Conservation (phyloP, 2,113 vertebrate species). For the Scophthalmus maximus region DNA sequence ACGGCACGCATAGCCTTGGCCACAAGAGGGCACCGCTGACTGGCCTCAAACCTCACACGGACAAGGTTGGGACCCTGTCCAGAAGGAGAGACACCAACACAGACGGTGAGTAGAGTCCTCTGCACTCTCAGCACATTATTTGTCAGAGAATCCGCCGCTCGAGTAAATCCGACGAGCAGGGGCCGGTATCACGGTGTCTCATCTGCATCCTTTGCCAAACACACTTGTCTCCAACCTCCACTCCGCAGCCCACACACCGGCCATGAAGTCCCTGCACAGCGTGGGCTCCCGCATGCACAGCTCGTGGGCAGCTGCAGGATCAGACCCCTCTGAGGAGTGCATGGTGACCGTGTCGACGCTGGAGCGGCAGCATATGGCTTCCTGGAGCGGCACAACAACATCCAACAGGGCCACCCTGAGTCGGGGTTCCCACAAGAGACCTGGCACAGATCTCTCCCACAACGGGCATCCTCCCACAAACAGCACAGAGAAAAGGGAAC, state of each 20-base stretch:
- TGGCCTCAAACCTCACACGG: conserved; percentile 72
- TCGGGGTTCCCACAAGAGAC: conserved; percentile 74
- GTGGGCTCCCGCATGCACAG: conserved; percentile 75
- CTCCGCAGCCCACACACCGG: conserved; percentile 61
- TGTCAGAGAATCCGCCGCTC: conserved; percentile 14
- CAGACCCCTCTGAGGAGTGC: conserved; percentile 80
- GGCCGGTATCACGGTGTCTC: conserved; percentile 2
- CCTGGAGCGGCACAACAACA: conserved; percentile 76
- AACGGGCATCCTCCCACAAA: conserved; percentile 68
- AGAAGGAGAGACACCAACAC: conserved; percentile 72
- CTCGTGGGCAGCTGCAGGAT: conserved; percentile 75
- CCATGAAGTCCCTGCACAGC: conserved; percentile 69
- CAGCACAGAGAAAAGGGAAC: conserved; percentile 77
- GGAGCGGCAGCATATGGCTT: conserved; percentile 81
- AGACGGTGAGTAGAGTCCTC: conserved; percentile 67
- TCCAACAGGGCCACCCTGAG: conserved; percentile 75
- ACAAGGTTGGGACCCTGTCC: conserved; percentile 76
- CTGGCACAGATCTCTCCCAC: conserved; percentile 70
- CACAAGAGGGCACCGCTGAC: conserved; percentile 77
- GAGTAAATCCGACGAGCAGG: conserved; percentile 6
- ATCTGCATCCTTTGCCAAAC: conserved; percentile 47
- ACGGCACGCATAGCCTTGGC: conserved; percentile 79
- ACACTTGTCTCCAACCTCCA: conserved; percentile 17
- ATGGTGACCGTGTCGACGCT: conserved; percentile 83
- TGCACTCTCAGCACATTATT: conserved; percentile 20